Conservation (phyloP, 1,140 invertebrate species). For the Dreissena polymorpha region DNA sequence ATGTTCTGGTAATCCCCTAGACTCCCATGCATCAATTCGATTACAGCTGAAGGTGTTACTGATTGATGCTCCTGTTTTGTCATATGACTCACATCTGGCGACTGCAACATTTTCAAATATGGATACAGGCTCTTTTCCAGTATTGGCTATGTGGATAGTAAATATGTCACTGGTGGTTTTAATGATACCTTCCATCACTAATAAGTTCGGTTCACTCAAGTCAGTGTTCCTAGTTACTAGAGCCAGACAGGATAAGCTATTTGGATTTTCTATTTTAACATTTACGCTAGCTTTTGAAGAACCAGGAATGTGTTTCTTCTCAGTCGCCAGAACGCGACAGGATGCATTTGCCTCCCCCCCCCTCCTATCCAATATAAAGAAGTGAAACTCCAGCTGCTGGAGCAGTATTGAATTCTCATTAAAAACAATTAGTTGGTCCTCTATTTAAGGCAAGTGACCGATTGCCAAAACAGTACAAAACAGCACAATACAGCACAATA, state of each 20-base stretch:
- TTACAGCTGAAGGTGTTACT: neutral
- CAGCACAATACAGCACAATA: no score
- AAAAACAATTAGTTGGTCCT: no score
- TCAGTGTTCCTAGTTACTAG: neutral
- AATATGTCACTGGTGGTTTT: neutral
- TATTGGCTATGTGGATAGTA: slow-evolving; percentile 23
- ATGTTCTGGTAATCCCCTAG: slow-evolving; percentile 3
- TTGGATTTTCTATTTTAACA: neutral
- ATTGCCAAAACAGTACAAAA: no score
- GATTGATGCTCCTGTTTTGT: no score
- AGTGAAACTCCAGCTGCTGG: no score
- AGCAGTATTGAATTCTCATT: no score
- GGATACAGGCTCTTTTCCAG: neutral
- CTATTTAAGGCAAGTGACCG: no score
- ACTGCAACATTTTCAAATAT: neutral
- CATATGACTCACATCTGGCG: neutral
- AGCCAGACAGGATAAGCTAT: neutral
- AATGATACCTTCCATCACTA: slow-evolving; percentile 4
- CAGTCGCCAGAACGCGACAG: neutral
- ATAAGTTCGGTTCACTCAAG: neutral
- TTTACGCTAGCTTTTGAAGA: slow-evolving; percentile 13
- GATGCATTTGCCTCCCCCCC: neutral
- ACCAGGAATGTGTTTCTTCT: neutral
- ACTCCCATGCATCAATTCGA: neutral
- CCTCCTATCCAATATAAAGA: no score